A percentile compares a stretch with the other conserved stretches of the same genome.
These are phyloP conservation scores for Crenichthys baileyi DNA, from an alignment of 2,797 vertebrate genomes.

Conservation along the genomic window DNA sequence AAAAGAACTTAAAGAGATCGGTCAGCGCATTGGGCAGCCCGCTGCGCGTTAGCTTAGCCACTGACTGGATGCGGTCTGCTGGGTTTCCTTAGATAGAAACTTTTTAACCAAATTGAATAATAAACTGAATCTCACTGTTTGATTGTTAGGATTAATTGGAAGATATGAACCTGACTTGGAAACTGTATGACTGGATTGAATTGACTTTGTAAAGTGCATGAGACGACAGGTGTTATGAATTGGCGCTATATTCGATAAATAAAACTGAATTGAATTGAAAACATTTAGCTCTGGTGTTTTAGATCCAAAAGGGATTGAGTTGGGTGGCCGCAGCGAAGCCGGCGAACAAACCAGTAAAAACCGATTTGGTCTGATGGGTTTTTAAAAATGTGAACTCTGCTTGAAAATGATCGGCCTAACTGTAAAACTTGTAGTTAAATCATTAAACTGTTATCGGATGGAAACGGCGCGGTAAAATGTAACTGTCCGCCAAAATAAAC, in stretches of 20 bases:
- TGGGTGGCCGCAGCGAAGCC: background rate
- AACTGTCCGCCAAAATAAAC: background rate
- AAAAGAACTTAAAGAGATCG: background rate
- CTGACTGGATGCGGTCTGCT: too few relatives aligned
- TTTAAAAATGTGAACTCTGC: background rate
- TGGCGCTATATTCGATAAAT: too few relatives aligned
- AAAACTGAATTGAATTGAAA: too few relatives aligned
- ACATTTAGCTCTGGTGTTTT: background rate
- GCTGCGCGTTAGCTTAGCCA: background rate
- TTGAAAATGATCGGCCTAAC: background rate
- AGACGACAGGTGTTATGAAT: too few relatives aligned
- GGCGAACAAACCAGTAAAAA: background rate
- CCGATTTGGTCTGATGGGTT: background rate
- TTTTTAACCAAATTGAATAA: too few relatives aligned
- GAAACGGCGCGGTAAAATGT: background rate
- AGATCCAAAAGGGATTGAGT: background rate
- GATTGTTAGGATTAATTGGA: too few relatives aligned
- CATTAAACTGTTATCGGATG: background rate
- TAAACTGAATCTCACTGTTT: too few relatives aligned
- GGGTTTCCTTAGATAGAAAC: too few relatives aligned
- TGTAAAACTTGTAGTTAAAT: background rate
- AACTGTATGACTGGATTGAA: too few relatives aligned
- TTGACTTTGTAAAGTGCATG: too few relatives aligned
- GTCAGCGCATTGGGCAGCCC: background rate
- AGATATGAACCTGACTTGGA: too few relatives aligned